Evolutionary conservation across 2,113 vertebrate species (phyloP), one percentile per base, ranked within the genome.

Genomic region (Anarhynchus alexandrinus): DNA sequence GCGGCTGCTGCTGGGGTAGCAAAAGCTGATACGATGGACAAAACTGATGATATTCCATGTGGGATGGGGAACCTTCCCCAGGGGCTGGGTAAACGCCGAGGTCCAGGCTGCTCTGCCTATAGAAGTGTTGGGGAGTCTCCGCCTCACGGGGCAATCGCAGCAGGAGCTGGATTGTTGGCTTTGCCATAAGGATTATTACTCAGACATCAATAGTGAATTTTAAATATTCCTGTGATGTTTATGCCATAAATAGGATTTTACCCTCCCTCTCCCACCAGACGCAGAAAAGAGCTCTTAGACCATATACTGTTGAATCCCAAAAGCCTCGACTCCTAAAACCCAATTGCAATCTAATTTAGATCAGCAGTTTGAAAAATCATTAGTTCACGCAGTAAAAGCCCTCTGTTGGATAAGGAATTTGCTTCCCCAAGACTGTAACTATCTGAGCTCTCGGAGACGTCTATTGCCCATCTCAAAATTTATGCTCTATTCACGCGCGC

Each of bases 41-140:
- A 54, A 65, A 7, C 5, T 1, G 0, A 8, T 19, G 4, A n/a
- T n/a, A n/a, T 10, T 88, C 0, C 0, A 1, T 26, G 49, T 1
- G 9, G 58, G 59, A 3, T 78, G 43, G 19, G 17, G 25, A 78
- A 32, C 34, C n/a, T 45, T 36, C 14, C 47, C 10, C 8, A 21
- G 40, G 5, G 40, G 7, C 17, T 70, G 32, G 25, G 29, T 11
- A 36, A 8, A 2, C 30, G 43, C 7, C 32, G 59, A 57, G 11
- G 6, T 55, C 10, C 30, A 61, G 43, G 49, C 49, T 96, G 22
- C 58, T 59, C 71, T 69, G 54, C 77, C 40, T 34, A 0, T 21
- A 1, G 25, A 23, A 27, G 23, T 21, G 59, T 52, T 32, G 29
- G 38, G 23, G 21, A 23, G 36, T 27, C 34, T 47, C 42, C 45